Base-by-base conservation (phyloP, 1,140 invertebrate species). In the Macrobrachium rosenbergii region DNA sequence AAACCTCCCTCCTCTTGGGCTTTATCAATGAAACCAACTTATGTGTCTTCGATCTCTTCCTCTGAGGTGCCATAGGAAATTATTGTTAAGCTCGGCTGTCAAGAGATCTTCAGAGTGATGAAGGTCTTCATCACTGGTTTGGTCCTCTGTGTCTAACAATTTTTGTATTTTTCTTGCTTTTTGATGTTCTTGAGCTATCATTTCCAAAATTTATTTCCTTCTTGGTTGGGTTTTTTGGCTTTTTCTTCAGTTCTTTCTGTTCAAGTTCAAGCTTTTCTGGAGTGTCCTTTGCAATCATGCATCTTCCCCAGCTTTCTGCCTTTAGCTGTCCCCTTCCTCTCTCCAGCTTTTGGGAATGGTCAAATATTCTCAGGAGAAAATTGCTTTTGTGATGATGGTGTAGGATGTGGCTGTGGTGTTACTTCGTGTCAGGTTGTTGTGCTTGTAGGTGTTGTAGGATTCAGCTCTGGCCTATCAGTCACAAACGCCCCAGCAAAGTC, bases 281-380 rank as follows among this genome's bases (percentile, higher is more conserved):
- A 52, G 76, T 78, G 21, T 78, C 76, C 45, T 37, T 78, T 58
- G n/a, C 76, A 52, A 78, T 78, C 76, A 78, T 78, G 59, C 76
- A 78, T 52, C 59, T 78, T 78, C 43, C 76, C 23, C 76, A n/a
- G 37, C 21, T 78, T 78, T 78, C 76, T 78, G 45, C 76, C 43
- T 58, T 7, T 76, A 37, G 75, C 10, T 37, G 43, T 78, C 59
- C n/a, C n/a, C n/a, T n/a, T n/a, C n/a, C n/a, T n/a, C n/a, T n/a
- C n/a, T n/a, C n/a, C n/a, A n/a, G n/a, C 12, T 78, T 58, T 78
- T 78, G 76, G 76, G 37, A 58, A 78, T 28, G 11, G 43, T 6
- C n/a, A n/a, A n/a, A n/a, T n/a, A n/a, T n/a, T n/a, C n/a, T n/a
- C n/a, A n/a, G n/a, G n/a, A n/a, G n/a, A 37, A 16, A 58, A 78